These are phyloP conservation scores for Leptonema lineaticorne DNA, from an alignment of 1,140 invertebrate genomes.

Conservation along the genomic window DNA sequence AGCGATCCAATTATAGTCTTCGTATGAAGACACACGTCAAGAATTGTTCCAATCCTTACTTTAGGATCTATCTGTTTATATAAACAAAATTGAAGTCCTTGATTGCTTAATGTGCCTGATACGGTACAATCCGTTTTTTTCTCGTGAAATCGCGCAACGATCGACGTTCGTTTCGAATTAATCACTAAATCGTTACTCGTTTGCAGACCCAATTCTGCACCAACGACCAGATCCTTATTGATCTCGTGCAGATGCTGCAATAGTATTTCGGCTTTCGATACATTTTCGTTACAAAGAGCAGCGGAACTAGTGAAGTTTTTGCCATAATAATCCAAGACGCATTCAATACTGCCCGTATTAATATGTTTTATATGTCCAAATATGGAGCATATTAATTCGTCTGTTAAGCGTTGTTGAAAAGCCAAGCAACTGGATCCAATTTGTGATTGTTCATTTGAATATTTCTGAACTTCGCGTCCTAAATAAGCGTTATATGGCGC, in stretches of 20 bases:
- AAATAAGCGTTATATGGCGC: conserved; percentile 31
- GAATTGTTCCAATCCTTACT: conserved; percentile 28
- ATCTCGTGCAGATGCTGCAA: conserved; percentile 35
- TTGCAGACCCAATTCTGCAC: conserved; percentile 34
- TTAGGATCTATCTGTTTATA: conserved; percentile 26
- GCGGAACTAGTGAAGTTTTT: conserved; percentile 33
- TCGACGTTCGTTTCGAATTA: conserved; percentile 10
- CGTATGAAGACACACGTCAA: conserved; percentile 32
- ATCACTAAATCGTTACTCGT: background rate
- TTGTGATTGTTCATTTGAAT: conserved; percentile 20
- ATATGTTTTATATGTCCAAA: conserved; percentile 25
- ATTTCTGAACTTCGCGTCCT: conserved; percentile 27
- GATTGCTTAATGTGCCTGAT: conserved; percentile 27
- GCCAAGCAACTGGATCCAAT: conserved; percentile 25
- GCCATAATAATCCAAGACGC: conserved; percentile 34
- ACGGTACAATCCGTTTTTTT: background rate
- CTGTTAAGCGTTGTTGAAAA: conserved; percentile 24
- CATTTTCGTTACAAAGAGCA: conserved; percentile 17
- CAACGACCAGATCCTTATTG: conserved; percentile 24
- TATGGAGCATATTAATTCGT: conserved; percentile 27
- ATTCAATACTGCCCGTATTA: conserved; percentile 20
- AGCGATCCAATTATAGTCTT: conserved; percentile 28
- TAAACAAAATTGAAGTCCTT: conserved; percentile 35
- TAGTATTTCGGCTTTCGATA: conserved; percentile 21
- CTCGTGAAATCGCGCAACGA: conserved; percentile 32